These are phyloP conservation scores for honey bee (Apis mellifera) DNA, from an alignment of 1,140 invertebrate species.

Conservation along the genomic window Amel_HAv3.1 CM009943.2:2906501-2907000, in stretches of 20 bases:
- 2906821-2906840: no score
- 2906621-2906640: not conserved
- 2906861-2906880: not conserved
- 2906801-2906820: no score
- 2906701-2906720: no score
- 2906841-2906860: no score
- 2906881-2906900: no score
- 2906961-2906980: slow-evolving; percentile 35
- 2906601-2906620: slow-evolving; percentile 3
- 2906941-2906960: slow-evolving; percentile 32
- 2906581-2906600: not conserved
- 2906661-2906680: no score
- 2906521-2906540: not conserved
- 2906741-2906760: no score
- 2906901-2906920: not conserved
- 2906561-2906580: slow-evolving; percentile 1
- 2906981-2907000: slow-evolving; percentile 62
- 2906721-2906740: no score
- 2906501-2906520: not conserved
- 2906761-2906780: no score
- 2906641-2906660: not conserved
- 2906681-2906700: not conserved
- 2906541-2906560: slow-evolving; percentile 7
- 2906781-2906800: no score
- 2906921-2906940: not conserved